Evolutionary conservation across 2,797 vertebrate genomes (phyloP).

Genomic region (Diceros bicornis): DNA sequence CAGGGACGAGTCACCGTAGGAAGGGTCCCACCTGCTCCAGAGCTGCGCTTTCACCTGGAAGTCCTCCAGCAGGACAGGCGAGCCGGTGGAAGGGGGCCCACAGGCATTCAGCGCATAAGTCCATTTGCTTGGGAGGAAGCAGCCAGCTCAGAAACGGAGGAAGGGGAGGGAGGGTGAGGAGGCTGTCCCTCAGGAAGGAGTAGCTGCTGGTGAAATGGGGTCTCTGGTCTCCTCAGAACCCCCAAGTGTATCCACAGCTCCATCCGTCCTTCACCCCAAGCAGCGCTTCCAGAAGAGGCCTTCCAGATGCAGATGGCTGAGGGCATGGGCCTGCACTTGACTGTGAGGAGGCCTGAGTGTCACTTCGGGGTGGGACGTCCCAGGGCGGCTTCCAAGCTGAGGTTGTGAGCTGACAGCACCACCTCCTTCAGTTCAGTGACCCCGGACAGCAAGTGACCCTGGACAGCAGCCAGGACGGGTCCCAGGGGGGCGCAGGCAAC

Average conservation of each 20-base stretch:
- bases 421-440: neutral
- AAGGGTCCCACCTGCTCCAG: neutral
- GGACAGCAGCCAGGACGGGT: fast-evolving
- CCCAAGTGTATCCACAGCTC: neutral
- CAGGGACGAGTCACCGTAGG: fast-evolving
- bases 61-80: neutral
- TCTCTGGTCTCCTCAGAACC: fast-evolving
- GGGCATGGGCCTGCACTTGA: neutral
- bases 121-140: neutral
- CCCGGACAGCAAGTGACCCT: neutral
- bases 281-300: neutral
- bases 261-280: neutral
- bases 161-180: too few species aligned
- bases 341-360: neutral
- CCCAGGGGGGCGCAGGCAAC: neutral
- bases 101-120: fast-evolving
- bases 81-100: neutral
- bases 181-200: fast-evolving
- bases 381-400: neutral
- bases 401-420: neutral
- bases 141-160: neutral
- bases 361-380: too few species aligned
- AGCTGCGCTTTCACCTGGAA: neutral
- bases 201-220: neutral
- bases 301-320: neutral